Evolutionary conservation across 2,113 vertebrate species (phyloP).

Genomic region (Melospiza georgiana): DNA sequence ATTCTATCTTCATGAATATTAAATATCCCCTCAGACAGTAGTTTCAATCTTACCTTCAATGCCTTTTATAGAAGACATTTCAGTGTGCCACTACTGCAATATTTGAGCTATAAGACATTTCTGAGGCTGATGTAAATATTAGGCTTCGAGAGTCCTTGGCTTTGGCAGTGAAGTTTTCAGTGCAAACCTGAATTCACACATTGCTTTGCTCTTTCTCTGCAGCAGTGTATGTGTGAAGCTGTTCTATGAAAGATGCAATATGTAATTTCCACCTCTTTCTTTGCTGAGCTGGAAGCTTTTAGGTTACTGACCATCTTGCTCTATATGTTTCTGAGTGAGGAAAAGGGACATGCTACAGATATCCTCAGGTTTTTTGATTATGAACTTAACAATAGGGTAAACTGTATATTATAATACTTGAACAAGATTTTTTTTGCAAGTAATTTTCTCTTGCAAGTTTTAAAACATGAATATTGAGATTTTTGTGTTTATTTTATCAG

Average conservation of each 20-base stretch:
- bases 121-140: neutral
- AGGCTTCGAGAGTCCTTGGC: neutral
- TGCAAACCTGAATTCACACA: neutral
- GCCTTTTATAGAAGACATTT: neutral
- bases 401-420: neutral
- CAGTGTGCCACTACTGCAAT: neutral
- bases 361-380: neutral
- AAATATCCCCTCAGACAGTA: neutral
- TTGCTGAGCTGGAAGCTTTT: neutral
- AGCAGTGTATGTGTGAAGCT: neutral
- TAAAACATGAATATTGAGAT: neutral
- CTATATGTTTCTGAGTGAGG: neutral
- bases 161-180: neutral
- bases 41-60: neutral
- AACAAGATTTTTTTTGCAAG: neutral
- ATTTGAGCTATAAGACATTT: neutral
- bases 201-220: neutral
- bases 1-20: neutral
- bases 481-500: neutral
- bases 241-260: neutral
- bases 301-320: neutral
- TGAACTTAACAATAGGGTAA: neutral
- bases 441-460: neutral
- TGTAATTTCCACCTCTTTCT: neutral
- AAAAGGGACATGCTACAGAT: neutral